Evolutionary conservation across 2,888 invertebrate species (phyloP).

Genomic region (Pandemis corylana): DNA sequence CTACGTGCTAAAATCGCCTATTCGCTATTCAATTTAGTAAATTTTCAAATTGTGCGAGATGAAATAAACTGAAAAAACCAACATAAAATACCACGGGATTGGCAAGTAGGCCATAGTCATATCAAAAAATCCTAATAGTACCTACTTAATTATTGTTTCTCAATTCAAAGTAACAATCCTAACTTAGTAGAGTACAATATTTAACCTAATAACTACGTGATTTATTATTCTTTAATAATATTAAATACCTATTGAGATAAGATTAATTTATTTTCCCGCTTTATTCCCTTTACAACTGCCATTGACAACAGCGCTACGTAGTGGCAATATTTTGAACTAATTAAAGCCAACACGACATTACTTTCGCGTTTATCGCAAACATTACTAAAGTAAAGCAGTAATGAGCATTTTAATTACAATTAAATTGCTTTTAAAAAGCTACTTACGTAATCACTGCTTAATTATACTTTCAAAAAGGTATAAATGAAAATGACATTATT

Average conservation of each 20-base stretch:
- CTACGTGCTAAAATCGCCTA: no score
- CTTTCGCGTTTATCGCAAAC: conserved; percentile 1
- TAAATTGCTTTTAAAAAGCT: conserved; percentile 58
- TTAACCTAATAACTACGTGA: background rate
- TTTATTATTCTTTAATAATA: background rate
- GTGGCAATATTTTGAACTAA: conserved; percentile 60
- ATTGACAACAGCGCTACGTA: conserved; percentile 54
- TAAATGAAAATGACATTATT: conserved; percentile 41
- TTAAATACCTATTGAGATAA: conserved; percentile 19
- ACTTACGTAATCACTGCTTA: conserved; percentile 37
- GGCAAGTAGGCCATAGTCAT: background rate
- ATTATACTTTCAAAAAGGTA: conserved; percentile 39
- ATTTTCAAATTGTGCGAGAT: no score
- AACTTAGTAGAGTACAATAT: background rate
- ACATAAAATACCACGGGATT: background rate
- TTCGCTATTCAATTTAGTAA: no score
- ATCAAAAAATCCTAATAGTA: background rate
- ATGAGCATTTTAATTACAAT: conserved; percentile 5
- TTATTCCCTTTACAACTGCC: conserved; percentile 46
- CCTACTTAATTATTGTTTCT: background rate
- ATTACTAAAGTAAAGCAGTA: background rate
- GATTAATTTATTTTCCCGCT: conserved; percentile 68
- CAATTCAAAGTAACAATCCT: background rate
- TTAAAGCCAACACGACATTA: conserved; percentile 44
- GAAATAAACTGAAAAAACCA: no score